A percentile compares a stretch with the other conserved stretches of the same genome.
These are phyloP conservation scores for Danio jaintianensis DNA, from an alignment of 2,797 vertebrate species.

Conservation along the genomic window DNA sequence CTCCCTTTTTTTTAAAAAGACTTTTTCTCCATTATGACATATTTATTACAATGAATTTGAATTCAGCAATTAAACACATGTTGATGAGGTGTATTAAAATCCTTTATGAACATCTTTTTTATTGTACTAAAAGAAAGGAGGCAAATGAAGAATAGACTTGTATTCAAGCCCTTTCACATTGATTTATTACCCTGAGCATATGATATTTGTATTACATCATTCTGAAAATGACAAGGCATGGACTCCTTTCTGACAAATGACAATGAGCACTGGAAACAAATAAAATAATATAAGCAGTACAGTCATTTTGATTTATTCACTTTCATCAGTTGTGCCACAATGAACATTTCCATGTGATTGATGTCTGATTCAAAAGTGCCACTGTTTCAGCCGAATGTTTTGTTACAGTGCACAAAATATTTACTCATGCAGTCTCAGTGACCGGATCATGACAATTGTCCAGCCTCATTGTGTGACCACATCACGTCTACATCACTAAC, in stretches of 20 bases:
- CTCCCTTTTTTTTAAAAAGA: neutral
- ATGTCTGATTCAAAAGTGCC: constrained; percentile 5
- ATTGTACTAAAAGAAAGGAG: neutral
- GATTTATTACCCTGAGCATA: constrained; percentile 57
- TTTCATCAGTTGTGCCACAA: constrained; percentile 2
- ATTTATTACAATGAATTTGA: neutral
- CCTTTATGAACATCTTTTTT: neutral
- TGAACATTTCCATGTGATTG: neutral
- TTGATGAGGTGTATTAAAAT: neutral
- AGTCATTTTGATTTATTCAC: constrained; percentile 37
- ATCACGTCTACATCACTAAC: constrained; percentile 13
- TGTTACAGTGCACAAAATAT: neutral
- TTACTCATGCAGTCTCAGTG: constrained; percentile 13
- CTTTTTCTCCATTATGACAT: neutral
- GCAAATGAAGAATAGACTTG: constrained; percentile 38
- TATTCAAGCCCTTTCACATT: constrained; percentile 54
- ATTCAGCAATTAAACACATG: neutral
- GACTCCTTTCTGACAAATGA: constrained; percentile 28
- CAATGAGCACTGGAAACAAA: constrained; percentile 35
- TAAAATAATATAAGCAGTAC: constrained; percentile 4
- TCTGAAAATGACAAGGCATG: constrained; percentile 36
- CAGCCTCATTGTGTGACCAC: constrained; percentile 3
- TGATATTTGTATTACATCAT: constrained; percentile 47
- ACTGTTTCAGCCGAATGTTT: neutral
- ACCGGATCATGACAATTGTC: neutral